phyloP scores from a whole-genome alignment of 2,113 vertebrate species.

The Grallaria varia region DNA sequence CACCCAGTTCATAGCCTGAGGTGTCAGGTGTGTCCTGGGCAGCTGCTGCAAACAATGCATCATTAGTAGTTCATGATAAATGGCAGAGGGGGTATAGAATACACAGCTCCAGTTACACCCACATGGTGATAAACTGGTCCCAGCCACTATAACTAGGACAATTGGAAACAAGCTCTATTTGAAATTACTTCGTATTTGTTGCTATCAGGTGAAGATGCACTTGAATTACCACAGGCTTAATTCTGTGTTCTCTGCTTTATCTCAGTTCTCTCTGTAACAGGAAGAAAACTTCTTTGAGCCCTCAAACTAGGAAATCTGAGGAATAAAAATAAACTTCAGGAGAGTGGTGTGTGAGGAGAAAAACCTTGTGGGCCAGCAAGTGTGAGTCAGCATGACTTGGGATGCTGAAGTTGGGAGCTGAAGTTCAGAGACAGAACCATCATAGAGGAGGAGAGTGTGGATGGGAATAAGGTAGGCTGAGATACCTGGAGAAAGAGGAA shows the following conservation, averaged over 20 bases:
- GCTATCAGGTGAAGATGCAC: not conserved
- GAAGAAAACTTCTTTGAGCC: not conserved
- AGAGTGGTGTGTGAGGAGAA: not conserved
- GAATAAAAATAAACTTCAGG: not conserved
- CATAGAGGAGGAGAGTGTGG: not conserved
- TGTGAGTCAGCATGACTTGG: not conserved
- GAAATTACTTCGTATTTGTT: not conserved
- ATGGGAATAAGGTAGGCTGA: not conserved
- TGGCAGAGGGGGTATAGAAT: too few species aligned
- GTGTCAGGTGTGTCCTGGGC: too few species aligned
- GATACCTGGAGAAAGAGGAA: not conserved
- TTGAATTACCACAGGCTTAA: not conserved
- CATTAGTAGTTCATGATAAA: too few species aligned
- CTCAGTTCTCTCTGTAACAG: not conserved
- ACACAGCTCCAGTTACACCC: too few species aligned
- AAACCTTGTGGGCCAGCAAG: not conserved
- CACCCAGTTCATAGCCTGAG: too few species aligned
- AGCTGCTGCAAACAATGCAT: too few species aligned
- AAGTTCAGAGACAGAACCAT: not conserved
- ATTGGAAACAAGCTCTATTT: not conserved
- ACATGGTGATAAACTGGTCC: too few species aligned
- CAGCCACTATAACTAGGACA: too few species aligned
- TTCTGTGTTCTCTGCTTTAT: not conserved
- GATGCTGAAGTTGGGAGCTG: too few species aligned
- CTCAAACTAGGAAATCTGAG: not conserved